phyloP scores from a whole-genome alignment of 2,113 vertebrate genomes.

The Osmerus mordax region DNA sequence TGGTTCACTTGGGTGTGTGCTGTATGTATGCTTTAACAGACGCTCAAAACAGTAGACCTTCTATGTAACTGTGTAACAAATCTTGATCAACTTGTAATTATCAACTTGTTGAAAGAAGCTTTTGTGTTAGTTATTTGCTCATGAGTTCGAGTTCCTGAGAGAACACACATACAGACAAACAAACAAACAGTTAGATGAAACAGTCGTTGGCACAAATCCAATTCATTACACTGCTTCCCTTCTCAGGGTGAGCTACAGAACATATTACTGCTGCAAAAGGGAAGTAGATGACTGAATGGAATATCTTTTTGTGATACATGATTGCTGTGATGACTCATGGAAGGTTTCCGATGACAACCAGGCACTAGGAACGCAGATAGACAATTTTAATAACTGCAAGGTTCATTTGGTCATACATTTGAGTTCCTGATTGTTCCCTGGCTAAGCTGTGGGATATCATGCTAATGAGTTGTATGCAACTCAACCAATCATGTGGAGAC shows the following conservation, averaged over 20 bases:
- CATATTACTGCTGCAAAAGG: background rate
- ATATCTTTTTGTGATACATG: background rate
- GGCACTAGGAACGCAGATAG: background rate
- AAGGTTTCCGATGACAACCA: slow-evolving; percentile 24
- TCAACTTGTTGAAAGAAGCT: background rate
- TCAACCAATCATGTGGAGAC: no score
- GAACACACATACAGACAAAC: background rate
- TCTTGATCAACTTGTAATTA: no score
- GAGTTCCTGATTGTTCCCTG: no score
- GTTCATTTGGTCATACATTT: no score
- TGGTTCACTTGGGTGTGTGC: no score
- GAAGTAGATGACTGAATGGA: background rate
- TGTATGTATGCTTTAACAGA: no score
- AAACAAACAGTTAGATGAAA: background rate
- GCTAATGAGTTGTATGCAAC: no score
- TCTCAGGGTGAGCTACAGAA: background rate
- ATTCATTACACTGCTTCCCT: background rate
- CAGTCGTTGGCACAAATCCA: no score
- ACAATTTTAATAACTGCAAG: background rate
- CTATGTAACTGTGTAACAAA: no score
- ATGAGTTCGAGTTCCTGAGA: background rate
- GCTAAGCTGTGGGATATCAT: no score
- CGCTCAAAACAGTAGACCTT: no score
- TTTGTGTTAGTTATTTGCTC: background rate
- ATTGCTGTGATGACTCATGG: slow-evolving; percentile 22